Base-by-base conservation (phyloP, 2,113 vertebrate genomes). In the Oreochromis spilurus region DNA sequence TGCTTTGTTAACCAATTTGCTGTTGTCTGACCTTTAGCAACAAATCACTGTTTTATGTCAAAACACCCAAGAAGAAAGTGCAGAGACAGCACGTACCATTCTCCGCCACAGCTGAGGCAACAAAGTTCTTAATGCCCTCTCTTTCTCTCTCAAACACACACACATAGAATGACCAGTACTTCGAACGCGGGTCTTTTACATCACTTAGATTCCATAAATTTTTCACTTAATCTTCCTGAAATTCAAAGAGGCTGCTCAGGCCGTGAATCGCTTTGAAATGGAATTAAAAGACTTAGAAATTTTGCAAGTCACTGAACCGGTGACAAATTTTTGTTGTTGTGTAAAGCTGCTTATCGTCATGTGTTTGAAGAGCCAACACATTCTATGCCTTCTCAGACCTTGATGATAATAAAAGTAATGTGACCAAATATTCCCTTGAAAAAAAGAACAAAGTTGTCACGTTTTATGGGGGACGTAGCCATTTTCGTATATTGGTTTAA, bases 101-200 rank as follows among this genome's bases (percentile, higher is more conserved):
- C 91, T 87, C 89, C 83, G 34, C 62, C 92, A 94, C 95, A 96
- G 95, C 96, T 96, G 95, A 95, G 93, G 91, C 92, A 96, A 96
- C 95, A 96, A 83, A 82, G 86, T 21, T 19, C 84, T 88, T 91
- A 87, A 93, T 87, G 81, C 9, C n/a, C 72, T 40, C 55, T 50
- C 72, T n/a, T 45, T 12, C 21, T 13, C 48, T 34, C 80, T 16
- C 65, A 48, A 4, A 26, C 36, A 82, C 29, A 86, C 17, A 48
- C 40, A 48, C 9, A 50, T 0, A 77, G 2, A 50, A 19, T 31
- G 16, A 45, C 21, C 58, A 55, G 21, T 45, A 80, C 80, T 58
- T 55, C 83, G 54, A 83, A 53, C 7, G 55, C 21, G 10, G 54
- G 57, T 72, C 45, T 67, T 72, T 54, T 31, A 75, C 62, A 81